phyloP scores from a whole-genome alignment of 1,140 invertebrate genomes.

The Lordiphosa clarofinis region DNA sequence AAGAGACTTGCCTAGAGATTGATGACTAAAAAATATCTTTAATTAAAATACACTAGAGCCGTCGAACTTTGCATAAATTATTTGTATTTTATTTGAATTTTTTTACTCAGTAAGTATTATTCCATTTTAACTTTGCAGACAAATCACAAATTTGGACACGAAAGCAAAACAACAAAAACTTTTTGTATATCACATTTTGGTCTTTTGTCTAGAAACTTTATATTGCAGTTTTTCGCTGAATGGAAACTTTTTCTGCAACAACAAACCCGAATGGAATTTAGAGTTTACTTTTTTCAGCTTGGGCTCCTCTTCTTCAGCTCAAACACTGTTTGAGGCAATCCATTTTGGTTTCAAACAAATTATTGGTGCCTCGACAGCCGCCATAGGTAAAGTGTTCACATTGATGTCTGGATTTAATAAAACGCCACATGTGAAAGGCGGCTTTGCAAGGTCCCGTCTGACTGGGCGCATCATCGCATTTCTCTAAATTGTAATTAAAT shows the following conservation, averaged over 20 bases:
- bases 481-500: neutral
- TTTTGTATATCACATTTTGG: neutral
- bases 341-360: constrained; percentile 29
- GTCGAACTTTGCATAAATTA: neutral
- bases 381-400: constrained; percentile 41
- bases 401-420: neutral
- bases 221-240: constrained; percentile 3
- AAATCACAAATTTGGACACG: constrained; percentile 23
- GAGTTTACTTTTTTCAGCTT: constrained; percentile 1
- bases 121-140: constrained; percentile 44
- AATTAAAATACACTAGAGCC: no score
- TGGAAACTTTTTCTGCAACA: constrained; percentile 26
- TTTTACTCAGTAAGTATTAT: neutral
- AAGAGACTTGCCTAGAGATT: no score
- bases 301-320: neutral
- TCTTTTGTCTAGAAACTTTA: constrained; percentile 1
- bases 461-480: constrained; percentile 31
- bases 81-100: constrained; percentile 24
- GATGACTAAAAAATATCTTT: no score
- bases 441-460: constrained; percentile 36
- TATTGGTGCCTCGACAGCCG: constrained; percentile 31
- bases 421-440: constrained; percentile 37
- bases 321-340: constrained; percentile 29
- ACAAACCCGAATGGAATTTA: constrained; percentile 7
- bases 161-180: neutral